Base-by-base conservation (phyloP, 2,888 invertebrate species). In the Heliconius sara region DNA sequence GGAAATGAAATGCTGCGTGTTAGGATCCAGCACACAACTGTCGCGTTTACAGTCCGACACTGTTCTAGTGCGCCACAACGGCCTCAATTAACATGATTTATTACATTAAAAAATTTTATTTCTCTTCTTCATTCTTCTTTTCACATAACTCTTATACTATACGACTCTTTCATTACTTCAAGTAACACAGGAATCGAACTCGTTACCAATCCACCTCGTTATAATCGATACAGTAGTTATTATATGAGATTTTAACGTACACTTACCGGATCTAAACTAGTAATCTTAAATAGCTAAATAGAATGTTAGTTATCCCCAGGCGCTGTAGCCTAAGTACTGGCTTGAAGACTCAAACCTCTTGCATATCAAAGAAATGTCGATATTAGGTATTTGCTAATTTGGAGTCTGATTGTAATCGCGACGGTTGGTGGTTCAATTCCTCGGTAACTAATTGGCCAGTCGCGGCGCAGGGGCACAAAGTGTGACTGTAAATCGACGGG, bases 221-320 rank as follows among this genome's bases (percentile, higher is more conserved):
- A 60, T 39, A 25, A 10, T 7, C 10, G 19, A 73, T 57, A 25
- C 34, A 60, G 60, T 73, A 52, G 52, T 22, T 22, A 30, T 57
- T 60, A 60, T 73, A 39, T 60, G 60, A 25, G 57, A 60, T 73
- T 25, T 73, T 34, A 60, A 73, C 34, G 30, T 73, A 57, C 34
- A 73, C 9, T 73, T 73, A 73, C 73, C 39, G 34, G 57, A 34
- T 57, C 73, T 73, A 13, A 73, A 60, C n/a, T n/a, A 25, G 73
- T 73, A 70, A 70, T 60, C 39, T 73, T 34, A 34, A 73, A 73
- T 34, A 73, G 73, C 34, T 73, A 60, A 73, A 60, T 34, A 73
- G 60, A 73, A 73, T 73, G n/a, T 60, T 60, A 73, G 34, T 25
- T 39, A 16, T 60, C 73, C 73, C 22, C 57, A 34, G 73, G 73